Evolutionary conservation across 53 echinoderm and acorn worm species (phyloP), one percentile per base, ranked within the genome.

Genomic region (Holothuria scabra): DNA sequence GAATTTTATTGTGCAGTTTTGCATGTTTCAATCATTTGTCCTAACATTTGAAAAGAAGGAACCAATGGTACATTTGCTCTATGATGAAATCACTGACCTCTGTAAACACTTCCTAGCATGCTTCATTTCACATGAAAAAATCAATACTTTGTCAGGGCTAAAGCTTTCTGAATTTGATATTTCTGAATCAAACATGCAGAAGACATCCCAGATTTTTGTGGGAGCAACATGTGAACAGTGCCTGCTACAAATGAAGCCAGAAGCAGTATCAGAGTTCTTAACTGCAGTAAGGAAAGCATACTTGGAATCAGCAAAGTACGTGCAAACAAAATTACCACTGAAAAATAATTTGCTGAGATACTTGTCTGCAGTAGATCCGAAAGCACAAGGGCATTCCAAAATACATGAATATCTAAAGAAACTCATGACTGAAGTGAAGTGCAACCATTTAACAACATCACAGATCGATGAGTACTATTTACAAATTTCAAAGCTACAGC

Each of bases 31-130:
- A 35, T 35, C 67, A 35, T 87, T 87, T 81, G 86, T 86, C 25
- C 68, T 86, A 59, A 86, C 86, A 79, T 80, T 86, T 49, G 80
- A 86, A 86, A 66, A 79, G 66, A 86, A 86, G 30, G 67, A 79
- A 71, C 86, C 80, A 26, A n/a, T n/a, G n/a, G n/a, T n/a, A n/a
- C n/a, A n/a, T n/a, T n/a, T n/a, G n/a, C n/a, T n/a, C n/a, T n/a
- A n/a, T n/a, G n/a, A n/a, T n/a, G 79, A 63, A 61, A 69, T 81
- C 20, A 80, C 80, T 64, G 81, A 87, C 32, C 67, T 81, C 32
- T 87, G 67, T 56, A 20, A 70, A 80, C 69, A 80, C 65, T 87
- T 87, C 79, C 67, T 87, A 28, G 87, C 87, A 67, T 87, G 87
- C 59, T 80, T 87, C 66, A 55, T 80, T 30, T 80, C 80, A 48